Percentiles rank a stretch among this genome's conserved stretches.
phyloP scores from a whole-genome alignment of 2,888 invertebrate species.

The Zygogramma bicolorata region DNA sequence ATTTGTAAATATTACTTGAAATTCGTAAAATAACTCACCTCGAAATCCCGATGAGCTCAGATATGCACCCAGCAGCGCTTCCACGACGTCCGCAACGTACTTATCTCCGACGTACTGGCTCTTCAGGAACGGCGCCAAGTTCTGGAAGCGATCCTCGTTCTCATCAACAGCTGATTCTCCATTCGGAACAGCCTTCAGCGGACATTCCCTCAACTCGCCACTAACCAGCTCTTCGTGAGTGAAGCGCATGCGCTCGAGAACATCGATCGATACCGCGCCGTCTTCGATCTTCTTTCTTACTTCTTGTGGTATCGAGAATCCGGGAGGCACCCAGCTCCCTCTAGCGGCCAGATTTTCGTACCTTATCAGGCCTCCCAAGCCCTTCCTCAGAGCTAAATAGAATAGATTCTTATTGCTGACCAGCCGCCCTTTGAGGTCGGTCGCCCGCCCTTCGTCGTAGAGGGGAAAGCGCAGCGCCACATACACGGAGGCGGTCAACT shows the following conservation, averaged over 20 bases:
- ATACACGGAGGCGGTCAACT: conserved; percentile 81
- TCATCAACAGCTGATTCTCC: conserved; percentile 50
- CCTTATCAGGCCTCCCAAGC: conserved; percentile 74
- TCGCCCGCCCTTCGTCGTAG: conserved; percentile 84
- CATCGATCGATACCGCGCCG: conserved; percentile 64
- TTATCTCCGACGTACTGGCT: conserved; percentile 72
- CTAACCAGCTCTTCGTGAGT: conserved; percentile 63
- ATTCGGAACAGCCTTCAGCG: conserved; percentile 47
- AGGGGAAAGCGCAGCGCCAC: conserved; percentile 77
- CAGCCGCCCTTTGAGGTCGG: conserved; percentile 77
- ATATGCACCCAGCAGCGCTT: conserved; percentile 87
- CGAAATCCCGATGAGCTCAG: conserved; percentile 69
- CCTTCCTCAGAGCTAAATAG: conserved; percentile 73
- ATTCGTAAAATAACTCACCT: too few relatives aligned
- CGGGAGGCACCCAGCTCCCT: conserved; percentile 86
- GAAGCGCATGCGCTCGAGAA: conserved; percentile 68
- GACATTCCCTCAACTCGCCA: conserved; percentile 55
- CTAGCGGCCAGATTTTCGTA: conserved; percentile 75
- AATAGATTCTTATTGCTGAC: conserved; percentile 90
- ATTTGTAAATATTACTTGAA: too few relatives aligned
- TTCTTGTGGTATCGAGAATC: conserved; percentile 73
- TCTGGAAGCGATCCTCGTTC: conserved; percentile 49
- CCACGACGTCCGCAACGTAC: conserved; percentile 84
- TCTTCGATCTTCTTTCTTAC: conserved; percentile 65
- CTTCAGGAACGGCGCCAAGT: conserved; percentile 66